These are phyloP conservation scores for Lysandra bellargus DNA, from an alignment of 2,888 invertebrate species.

Conservation along the genomic window DNA sequence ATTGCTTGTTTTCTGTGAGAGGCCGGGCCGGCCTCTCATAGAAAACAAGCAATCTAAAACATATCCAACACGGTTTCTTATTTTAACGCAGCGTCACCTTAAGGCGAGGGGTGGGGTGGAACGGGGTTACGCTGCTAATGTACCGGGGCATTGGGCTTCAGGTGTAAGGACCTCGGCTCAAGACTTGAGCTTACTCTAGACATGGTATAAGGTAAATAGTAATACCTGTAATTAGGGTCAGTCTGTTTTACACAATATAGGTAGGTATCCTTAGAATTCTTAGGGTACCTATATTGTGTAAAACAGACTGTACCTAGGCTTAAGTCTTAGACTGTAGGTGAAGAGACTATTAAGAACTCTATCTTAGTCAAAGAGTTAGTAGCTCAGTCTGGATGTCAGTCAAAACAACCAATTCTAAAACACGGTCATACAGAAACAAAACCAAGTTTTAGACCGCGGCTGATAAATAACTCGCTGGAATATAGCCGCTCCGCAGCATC, in stretches of 20 bases:
- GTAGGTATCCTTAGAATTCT: too few relatives aligned
- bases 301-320: too few relatives aligned
- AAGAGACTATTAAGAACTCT: not conserved
- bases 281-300: too few relatives aligned
- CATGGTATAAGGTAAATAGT: not conserved
- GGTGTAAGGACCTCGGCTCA: not conserved
- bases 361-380: too few relatives aligned
- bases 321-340: not conserved
- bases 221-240: too few relatives aligned
- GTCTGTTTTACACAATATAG: too few relatives aligned
- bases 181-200: not conserved
- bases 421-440: not conserved
- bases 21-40: too few relatives aligned
- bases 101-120: slow-evolving; percentile 14
- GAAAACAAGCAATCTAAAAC: too few relatives aligned
- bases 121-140: slow-evolving; percentile 21
- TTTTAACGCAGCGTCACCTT: too few relatives aligned
- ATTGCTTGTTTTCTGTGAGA: too few relatives aligned
- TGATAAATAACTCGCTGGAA: not conserved
- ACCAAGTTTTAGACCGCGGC: not conserved
- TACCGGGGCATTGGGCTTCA: not conserved
- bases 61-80: too few relatives aligned
- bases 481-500: not conserved
- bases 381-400: not conserved
- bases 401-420: not conserved